Base-by-base conservation (phyloP, 2,113 vertebrate species). In the Trematomus loennbergii region DNA sequence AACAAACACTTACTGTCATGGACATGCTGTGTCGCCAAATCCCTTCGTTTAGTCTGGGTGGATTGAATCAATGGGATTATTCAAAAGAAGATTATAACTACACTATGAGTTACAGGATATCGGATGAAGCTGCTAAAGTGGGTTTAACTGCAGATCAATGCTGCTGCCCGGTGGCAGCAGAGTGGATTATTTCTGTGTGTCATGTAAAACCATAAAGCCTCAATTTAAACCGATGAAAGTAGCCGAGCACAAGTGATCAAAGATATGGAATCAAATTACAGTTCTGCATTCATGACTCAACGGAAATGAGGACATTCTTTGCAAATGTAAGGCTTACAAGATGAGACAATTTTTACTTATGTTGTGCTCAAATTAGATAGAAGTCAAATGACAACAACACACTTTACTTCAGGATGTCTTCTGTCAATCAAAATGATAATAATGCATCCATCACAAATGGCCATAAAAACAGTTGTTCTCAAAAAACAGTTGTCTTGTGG, bases 81-180 rank as follows among this genome's bases (percentile, higher is more conserved):
- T 55, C 12, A 45, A 48, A 48, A 45, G 12, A 55, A 46, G 79
- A 82, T 82, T 76, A 75, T 59, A 52, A 72, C 12, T 54, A 5
- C 45, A 36, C 43, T 48, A 63, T 78, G 49, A 62, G 66, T 52
- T 54, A 55, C 18, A 49, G 58, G 59, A 61, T 36, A 33, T 0
- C 3, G 5, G 45, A 69, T 65, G 46, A 68, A 76, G 76, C 57
- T 72, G 76, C 62, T 68, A 63, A 70, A 7, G 69, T 60, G 59
- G 60, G 18, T 70, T 78, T 72, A 49, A 66, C 22, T 71, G 46
- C 65, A 78, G 85, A 67, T 67, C 75, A 72, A 72, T 72, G 66
- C 65, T 83, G 77, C 63, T 58, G 17, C 33, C 50, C 25, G 17
- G 40, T 65, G 72, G 72, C 52, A 25, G 45, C 49, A 48, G 49